Evolutionary conservation across 2,113 vertebrate species (phyloP).

Genomic region (Prunella fulvescens): DNA sequence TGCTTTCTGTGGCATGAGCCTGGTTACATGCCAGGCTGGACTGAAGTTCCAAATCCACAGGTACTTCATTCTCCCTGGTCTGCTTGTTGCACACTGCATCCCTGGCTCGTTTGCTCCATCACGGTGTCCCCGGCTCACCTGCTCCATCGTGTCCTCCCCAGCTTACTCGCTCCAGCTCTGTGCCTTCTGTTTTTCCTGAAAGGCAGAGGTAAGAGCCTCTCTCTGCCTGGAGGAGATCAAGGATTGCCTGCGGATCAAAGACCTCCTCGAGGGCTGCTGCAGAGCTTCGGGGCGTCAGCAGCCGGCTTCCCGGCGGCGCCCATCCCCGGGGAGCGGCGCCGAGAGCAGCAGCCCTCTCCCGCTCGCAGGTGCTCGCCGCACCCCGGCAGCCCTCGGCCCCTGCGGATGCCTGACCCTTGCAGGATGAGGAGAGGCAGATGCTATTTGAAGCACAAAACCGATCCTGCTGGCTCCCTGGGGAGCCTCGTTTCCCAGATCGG

Average conservation of each 20-base stretch:
- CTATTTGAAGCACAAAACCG: not conserved
- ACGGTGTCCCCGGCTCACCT: accelerated
- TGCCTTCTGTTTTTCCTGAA: not conserved
- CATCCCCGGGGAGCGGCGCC: not conserved
- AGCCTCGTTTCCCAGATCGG: not conserved
- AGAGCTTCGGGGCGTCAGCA: not conserved
- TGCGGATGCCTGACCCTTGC: not conserved
- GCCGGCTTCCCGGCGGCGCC: not conserved
- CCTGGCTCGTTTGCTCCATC: not conserved
- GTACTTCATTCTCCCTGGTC: not conserved
- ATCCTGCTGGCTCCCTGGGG: not conserved
- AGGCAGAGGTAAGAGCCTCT: not conserved
- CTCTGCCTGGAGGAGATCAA: not conserved
- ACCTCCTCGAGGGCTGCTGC: not conserved
- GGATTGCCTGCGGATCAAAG: not conserved
- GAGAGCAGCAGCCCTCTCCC: not conserved
- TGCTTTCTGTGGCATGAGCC: not conserved
- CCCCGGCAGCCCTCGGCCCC: not conserved
- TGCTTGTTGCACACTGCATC: not conserved
- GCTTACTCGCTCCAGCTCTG: not conserved
- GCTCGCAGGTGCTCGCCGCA: not conserved
- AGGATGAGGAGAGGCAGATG: not conserved
- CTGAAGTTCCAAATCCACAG: not conserved
- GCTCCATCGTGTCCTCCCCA: not conserved
- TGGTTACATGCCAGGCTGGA: not conserved